These are phyloP conservation scores for Adelges cooleyi DNA, from an alignment of 1,140 invertebrate species.

Conservation along the genomic window DNA sequence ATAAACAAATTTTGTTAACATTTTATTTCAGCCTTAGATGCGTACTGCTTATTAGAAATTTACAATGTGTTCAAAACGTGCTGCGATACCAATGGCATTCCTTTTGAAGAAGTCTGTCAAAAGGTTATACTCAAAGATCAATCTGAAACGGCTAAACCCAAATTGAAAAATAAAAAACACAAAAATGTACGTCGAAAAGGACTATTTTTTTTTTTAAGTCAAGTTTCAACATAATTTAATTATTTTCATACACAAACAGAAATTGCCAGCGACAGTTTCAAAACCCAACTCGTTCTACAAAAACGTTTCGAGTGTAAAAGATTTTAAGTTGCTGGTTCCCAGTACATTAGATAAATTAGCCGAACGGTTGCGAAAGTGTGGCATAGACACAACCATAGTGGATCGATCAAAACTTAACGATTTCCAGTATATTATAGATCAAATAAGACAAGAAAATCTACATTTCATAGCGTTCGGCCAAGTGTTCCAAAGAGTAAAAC, in stretches of 20 bases:
- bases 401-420: slow-evolving; percentile 38
- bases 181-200: background rate
- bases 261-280: background rate
- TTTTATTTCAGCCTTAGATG: slow-evolving; percentile 44
- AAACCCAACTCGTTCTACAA: background rate
- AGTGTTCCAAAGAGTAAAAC: slow-evolving; percentile 40
- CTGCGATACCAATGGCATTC: slow-evolving; percentile 43
- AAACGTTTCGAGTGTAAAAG: slow-evolving; percentile 27
- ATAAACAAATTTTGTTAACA: background rate
- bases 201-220: background rate
- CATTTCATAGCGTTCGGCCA: slow-evolving; percentile 46
- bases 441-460: slow-evolving; percentile 43
- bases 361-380: slow-evolving; percentile 49
- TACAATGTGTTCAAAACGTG: slow-evolving; percentile 47
- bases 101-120: slow-evolving; percentile 49
- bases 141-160: slow-evolving; percentile 2
- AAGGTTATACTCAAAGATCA: slow-evolving; percentile 36
- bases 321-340: slow-evolving; percentile 44
- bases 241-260: slow-evolving; percentile 5
- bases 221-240: background rate
- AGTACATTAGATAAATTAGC: slow-evolving; percentile 46
- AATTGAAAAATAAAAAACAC: slow-evolving; percentile 25
- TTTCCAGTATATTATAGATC: slow-evolving; percentile 42
- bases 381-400: slow-evolving; percentile 49
- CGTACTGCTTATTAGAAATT: slow-evolving; percentile 55